Evolutionary conservation across 2,113 vertebrate genomes (phyloP).

Genomic region (Aplodontia rufa): DNA sequence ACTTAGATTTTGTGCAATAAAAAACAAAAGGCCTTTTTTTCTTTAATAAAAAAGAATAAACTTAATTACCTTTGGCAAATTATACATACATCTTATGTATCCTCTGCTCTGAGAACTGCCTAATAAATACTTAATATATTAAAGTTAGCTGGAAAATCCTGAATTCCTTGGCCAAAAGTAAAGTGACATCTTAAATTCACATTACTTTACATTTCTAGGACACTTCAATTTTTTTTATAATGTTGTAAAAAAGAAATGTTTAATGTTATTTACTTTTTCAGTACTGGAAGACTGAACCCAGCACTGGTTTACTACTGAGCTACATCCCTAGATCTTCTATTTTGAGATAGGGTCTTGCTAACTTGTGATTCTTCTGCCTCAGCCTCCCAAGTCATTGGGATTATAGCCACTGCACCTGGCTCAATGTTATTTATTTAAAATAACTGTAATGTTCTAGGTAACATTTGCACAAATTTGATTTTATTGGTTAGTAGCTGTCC

Average conservation of each 20-base stretch:
- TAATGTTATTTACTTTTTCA: conserved; percentile 32
- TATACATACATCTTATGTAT: conserved; percentile 58
- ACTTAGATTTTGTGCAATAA: conserved; percentile 78
- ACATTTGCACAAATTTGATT: conserved; percentile 74
- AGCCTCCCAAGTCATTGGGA: neutral
- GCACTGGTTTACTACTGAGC: neutral
- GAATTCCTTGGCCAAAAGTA: conserved; percentile 72
- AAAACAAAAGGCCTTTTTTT: conserved; percentile 28
- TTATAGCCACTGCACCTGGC: neutral
- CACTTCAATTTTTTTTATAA: conserved; percentile 71
- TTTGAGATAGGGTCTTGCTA: neutral
- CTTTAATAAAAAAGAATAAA: conserved; percentile 67
- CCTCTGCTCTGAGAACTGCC: conserved; percentile 60
- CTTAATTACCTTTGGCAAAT: conserved; percentile 78
- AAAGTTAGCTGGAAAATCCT: conserved; percentile 69
- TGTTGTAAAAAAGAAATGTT: conserved; percentile 58
- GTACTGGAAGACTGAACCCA: neutral
- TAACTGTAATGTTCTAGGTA: conserved; percentile 73
- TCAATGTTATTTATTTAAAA: conserved; percentile 60
- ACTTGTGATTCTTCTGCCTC: neutral
- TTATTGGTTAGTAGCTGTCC: conserved; percentile 69
- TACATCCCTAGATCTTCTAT: neutral
- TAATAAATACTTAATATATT: conserved; percentile 66
- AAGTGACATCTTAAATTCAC: conserved; percentile 69
- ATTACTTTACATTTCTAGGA: conserved; percentile 69